phyloP scores from a whole-genome alignment of 2,113 vertebrate genomes.

The Acrocephalus arundinaceus region DNA sequence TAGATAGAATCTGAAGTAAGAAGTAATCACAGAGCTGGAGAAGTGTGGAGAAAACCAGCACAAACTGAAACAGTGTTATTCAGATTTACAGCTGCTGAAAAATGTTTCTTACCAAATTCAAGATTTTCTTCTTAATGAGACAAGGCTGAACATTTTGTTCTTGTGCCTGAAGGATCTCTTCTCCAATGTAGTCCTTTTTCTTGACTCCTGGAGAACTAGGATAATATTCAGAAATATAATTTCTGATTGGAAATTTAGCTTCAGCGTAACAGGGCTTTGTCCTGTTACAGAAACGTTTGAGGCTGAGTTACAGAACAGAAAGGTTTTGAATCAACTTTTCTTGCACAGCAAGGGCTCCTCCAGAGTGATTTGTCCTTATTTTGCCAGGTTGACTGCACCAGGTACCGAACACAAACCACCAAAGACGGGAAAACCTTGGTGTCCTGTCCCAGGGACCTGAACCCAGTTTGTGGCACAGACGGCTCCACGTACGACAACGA shows the following conservation, averaged over 20 bases:
- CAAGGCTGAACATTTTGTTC: neutral
- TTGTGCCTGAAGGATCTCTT: neutral
- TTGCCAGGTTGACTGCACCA: constrained; percentile 25
- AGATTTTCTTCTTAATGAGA: neutral
- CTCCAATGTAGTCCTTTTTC: neutral
- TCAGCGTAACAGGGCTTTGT: neutral
- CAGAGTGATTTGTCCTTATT: neutral
- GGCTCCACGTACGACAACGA: constrained; percentile 32
- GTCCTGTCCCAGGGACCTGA: neutral
- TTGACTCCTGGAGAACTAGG: neutral
- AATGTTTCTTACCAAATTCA: neutral
- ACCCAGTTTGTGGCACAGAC: constrained; percentile 44
- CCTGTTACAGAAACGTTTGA: neutral
- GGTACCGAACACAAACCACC: neutral
- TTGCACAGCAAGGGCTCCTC: neutral
- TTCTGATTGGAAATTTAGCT: neutral
- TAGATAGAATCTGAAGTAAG: neutral
- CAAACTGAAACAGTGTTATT: neutral
- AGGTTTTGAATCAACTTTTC: neutral
- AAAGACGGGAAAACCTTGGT: neutral
- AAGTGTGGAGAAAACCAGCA: neutral
- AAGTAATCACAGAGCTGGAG: neutral
- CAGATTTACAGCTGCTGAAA: neutral
- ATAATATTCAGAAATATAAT: neutral
- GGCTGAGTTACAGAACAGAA: neutral